phyloP scores from a whole-genome alignment of 2,888 invertebrate genomes.

The Coelogynopora nodosa region DNA sequence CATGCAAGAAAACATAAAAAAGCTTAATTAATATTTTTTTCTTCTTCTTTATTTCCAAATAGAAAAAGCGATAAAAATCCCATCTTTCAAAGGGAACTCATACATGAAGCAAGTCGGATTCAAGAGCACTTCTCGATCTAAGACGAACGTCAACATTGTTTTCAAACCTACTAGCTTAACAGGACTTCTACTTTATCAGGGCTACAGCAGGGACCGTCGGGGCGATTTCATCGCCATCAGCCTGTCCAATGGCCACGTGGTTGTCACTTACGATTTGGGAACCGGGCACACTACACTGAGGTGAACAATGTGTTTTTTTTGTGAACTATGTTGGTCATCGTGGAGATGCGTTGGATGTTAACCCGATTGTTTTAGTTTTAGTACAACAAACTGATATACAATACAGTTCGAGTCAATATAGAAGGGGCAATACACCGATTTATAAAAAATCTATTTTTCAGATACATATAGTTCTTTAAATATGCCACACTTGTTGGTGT shows the following conservation, averaged over 20 bases:
- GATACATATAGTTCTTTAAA: too few relatives aligned
- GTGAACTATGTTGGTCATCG: too few relatives aligned
- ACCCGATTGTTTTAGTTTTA: too few relatives aligned
- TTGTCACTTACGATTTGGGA: slow-evolving; percentile 36
- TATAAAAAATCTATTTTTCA: too few relatives aligned
- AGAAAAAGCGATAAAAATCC: slow-evolving; percentile 22
- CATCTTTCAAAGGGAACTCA: slow-evolving; percentile 29
- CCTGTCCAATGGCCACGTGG: slow-evolving; percentile 11
- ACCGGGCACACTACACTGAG: background rate
- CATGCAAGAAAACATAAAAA: too few relatives aligned
- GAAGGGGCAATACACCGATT: too few relatives aligned
- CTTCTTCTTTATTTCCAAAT: too few relatives aligned
- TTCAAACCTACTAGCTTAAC: slow-evolving; percentile 33
- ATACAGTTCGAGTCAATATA: too few relatives aligned
- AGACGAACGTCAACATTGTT: slow-evolving; percentile 17
- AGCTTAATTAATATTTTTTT: too few relatives aligned
- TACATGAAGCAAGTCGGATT: background rate
- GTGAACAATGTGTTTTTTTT: background rate
- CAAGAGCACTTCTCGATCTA: slow-evolving; percentile 37
- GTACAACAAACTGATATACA: too few relatives aligned
- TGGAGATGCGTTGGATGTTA: too few relatives aligned
- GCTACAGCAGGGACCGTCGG: slow-evolving; percentile 32
- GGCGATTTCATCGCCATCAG: slow-evolving; percentile 37
- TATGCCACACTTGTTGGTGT: too few relatives aligned
- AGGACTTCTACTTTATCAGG: slow-evolving; percentile 36